Evolutionary conservation across 2,888 invertebrate species (phyloP).

Genomic region (Rotaria magnacalcarata): DNA sequence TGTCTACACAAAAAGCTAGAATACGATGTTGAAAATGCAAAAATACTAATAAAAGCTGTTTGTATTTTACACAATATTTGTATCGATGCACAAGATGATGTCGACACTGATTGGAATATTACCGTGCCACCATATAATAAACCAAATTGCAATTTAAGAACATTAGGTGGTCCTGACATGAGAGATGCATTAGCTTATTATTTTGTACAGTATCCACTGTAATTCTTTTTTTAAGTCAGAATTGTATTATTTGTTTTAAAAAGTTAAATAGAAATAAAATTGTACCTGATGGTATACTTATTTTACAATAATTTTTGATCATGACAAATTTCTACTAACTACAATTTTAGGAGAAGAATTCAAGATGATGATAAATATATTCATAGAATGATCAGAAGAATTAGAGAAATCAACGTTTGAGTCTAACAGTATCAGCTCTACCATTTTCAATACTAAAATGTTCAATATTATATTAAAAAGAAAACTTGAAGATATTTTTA

Average conservation of each 20-base stretch:
- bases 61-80: neutral
- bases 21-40: neutral
- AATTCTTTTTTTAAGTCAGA: neutral
- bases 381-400: too few relatives aligned
- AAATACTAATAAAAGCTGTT: neutral
- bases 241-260: neutral
- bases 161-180: neutral
- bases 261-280: too few relatives aligned
- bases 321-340: too few relatives aligned
- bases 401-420: too few relatives aligned
- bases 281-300: too few relatives aligned
- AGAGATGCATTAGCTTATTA: neutral
- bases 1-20: neutral
- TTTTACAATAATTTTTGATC: too few relatives aligned
- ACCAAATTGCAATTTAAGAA: neutral
- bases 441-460: neutral
- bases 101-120: neutral
- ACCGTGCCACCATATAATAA: neutral
- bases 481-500: neutral
- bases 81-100: neutral
- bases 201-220: neutral
- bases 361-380: too few relatives aligned
- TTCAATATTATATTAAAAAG: neutral
- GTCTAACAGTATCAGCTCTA: neutral
- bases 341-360: too few relatives aligned